Evolutionary conservation across 1,140 invertebrate genomes (phyloP), one percentile per base, ranked within the genome.

Genomic region (Drosophila equinoxialis): DNA sequence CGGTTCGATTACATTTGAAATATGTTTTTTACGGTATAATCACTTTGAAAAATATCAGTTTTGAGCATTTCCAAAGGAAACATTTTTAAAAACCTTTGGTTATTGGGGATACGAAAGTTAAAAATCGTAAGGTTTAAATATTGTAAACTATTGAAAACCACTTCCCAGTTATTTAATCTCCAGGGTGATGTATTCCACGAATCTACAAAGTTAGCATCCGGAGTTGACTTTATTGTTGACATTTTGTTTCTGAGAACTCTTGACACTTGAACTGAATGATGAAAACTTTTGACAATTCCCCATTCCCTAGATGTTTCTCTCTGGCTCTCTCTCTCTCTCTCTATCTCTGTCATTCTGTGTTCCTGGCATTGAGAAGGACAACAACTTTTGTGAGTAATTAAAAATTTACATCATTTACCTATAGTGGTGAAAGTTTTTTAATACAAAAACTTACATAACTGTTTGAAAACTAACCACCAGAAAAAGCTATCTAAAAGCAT

Each of bases 371-470:
- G 61, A 35, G 17, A 62, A 79, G 39, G 79, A 67, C 65, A 64
- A 77, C 79, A 81, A 85, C 74, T 85, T 84, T 81, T 57, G 75
- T 77, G 71, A 71, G 83, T 86, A 86, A 86, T 87, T 86, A 86
- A 86, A 86, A 86, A 86, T 86, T 82, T 86, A 86, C 83, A 79
- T 86, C 83, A 86, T 86, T 86, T 86, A 86, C 82, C 82, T 86
- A 83, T 42, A 74, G 71, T 71, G 60, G 60, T 65, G 68, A 81
- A 86, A 86, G 66, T 86, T 86, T 86, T 86, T 86, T 86, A 86
- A 86, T 82, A 86, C 83, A 51, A 74, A 86, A 86, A 86, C 75
- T 86, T 87, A 42, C 66, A 63, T 55, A 42, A 68, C 30, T 63
- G 59, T 68, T 62, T 33, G 54, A 59, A 65, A 81, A 81, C 79